These are phyloP conservation scores for Drosophila parvula DNA, from an alignment of 1,140 invertebrate genomes.

Conservation along the genomic window DNA sequence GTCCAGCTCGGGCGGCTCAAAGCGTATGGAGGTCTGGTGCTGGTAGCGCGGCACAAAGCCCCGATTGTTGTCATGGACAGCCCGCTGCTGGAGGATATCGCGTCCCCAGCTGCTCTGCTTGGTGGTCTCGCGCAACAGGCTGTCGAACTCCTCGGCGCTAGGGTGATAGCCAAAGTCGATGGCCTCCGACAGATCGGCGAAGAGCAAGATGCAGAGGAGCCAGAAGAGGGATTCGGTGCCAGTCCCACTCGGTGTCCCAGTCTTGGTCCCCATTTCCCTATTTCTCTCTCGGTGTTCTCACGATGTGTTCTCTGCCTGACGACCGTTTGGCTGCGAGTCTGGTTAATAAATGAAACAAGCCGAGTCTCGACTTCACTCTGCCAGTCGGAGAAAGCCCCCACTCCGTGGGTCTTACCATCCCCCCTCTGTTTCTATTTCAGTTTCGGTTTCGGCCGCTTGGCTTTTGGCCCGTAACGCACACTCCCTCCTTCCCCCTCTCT, in stretches of 20 bases:
- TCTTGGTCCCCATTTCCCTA: background rate
- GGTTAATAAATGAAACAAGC: slow-evolving; percentile 67
- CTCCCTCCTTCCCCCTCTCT: background rate
- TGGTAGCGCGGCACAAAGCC: slow-evolving; percentile 58
- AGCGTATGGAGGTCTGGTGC: slow-evolving; percentile 20
- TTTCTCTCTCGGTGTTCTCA: background rate
- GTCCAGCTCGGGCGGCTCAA: slow-evolving; percentile 47
- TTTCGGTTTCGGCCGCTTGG: slow-evolving; percentile 61
- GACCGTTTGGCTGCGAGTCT: slow-evolving; percentile 66
- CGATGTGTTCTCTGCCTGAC: background rate
- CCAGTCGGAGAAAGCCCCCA: slow-evolving; percentile 54
- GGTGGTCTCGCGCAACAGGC: slow-evolving; percentile 59
- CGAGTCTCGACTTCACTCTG: slow-evolving; percentile 3
- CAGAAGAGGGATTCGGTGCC: background rate
- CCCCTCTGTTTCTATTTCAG: background rate
- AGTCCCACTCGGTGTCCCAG: slow-evolving; percentile 20
- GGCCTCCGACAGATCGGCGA: slow-evolving; percentile 33
- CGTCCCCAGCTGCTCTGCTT: slow-evolving; percentile 61
- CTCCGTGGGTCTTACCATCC: background rate
- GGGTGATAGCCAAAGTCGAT: slow-evolving; percentile 81
- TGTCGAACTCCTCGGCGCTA: slow-evolving; percentile 81
- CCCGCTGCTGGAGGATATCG: slow-evolving; percentile 52
- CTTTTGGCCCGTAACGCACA: slow-evolving; percentile 62
- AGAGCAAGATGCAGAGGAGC: slow-evolving; percentile 44
- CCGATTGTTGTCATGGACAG: slow-evolving; percentile 19